Base-by-base conservation (phyloP, 30 jellyfish, hydroid and myxozoan species). In the Turritopsis dohrnii region DNA sequence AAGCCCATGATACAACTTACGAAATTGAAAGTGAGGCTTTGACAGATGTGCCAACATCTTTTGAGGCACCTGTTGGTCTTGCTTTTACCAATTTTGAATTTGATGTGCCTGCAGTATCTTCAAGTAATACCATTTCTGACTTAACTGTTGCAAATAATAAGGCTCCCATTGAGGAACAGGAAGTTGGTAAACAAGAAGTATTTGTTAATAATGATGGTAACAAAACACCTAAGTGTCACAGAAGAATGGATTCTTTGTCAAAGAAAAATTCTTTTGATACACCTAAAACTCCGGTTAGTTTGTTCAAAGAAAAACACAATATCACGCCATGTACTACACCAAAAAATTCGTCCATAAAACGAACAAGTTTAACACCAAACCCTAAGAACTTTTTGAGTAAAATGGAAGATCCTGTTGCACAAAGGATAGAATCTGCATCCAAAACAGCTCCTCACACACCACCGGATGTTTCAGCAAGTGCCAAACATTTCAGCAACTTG, bases 401-500 rank as follows among this genome's bases (percentile, higher is more conserved):
- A 54, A 71, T 21, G 28, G 89, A 82, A 65, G 89, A 82, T 65
- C 89, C 89, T 22, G 85, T 82, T 18, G 89, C 89, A 13, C 85
- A 66, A 24, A 69, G 89, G 23, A 82, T 71, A 28, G 79, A 65
- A 16, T 66, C 89, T 21, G 86, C 89, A 7, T 23, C 53, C 27
- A 20, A 21, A 29, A 27, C 9, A 24, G 41, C 29, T 66, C 18
- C 28, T 1, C 23, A 8, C 19, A 79, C 85, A 29, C 85, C 85
- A 29, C 89, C 85, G 0, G 71, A 54, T 17, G 86, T 82, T 18
- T 65, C 85, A 1, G 86, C 71, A n/a, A 82, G 89, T 71, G 87
- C 72, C 72, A 72, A 82, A 69, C 88, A 90, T 73, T 90, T 85
- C 81, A 81, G 82, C 41, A 84, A 79, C 16, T 71, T 85, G 9